A percentile compares a stretch with the other conserved stretches of the same genome.
Evolutionary conservation across 2,888 invertebrate genomes (phyloP).

Genomic region (Lasioglossum malachurum): DNA sequence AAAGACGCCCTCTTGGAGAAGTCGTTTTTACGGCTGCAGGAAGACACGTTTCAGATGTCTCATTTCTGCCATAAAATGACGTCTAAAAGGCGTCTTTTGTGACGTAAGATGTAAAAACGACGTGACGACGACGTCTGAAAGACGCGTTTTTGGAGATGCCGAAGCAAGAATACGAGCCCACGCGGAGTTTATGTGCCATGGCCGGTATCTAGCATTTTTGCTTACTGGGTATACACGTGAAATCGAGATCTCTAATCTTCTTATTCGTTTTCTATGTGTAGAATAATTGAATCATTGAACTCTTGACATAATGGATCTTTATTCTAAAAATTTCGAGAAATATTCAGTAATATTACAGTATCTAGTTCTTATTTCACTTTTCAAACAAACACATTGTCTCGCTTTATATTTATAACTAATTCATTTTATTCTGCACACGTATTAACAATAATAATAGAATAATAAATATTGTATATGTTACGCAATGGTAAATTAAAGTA

Average conservation of each 20-base stretch:
- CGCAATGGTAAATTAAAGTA: constrained; percentile 29
- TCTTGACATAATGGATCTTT: neutral
- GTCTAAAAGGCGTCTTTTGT: no score
- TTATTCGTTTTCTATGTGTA: constrained; percentile 6
- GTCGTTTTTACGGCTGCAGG: no score
- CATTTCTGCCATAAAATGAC: no score
- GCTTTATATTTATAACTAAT: constrained; percentile 10
- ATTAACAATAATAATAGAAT: constrained; percentile 14
- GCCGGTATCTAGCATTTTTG: no score
- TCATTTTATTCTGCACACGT: constrained; percentile 11
- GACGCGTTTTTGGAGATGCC: no score
- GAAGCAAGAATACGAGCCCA: no score
- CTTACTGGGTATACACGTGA: no score
- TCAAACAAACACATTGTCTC: neutral
- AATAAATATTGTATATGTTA: constrained; percentile 15
- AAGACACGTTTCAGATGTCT: no score
- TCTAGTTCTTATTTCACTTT: neutral
- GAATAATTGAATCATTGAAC: neutral
- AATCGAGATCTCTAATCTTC: neutral
- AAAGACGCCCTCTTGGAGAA: no score
- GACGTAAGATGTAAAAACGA: no score
- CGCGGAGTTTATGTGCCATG: no score
- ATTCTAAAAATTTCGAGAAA: neutral
- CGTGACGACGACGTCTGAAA: no score
- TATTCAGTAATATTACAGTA: neutral